Evolutionary conservation across 2,888 invertebrate genomes (phyloP).

Genomic region (Nomada fucata): DNA sequence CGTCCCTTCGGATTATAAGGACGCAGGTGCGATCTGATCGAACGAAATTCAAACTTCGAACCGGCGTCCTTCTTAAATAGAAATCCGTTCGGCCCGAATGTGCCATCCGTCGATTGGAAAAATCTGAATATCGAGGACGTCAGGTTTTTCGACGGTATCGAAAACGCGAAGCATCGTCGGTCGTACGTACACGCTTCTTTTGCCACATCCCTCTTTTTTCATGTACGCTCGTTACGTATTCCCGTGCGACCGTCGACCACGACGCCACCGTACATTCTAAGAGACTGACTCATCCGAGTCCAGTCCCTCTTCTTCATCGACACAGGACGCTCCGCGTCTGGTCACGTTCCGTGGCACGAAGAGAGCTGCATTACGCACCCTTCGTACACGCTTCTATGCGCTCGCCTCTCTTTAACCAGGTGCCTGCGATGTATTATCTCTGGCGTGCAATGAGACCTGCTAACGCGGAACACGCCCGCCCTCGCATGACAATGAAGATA

Average conservation of each 20-base stretch:
- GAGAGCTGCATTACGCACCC: constrained; percentile 77
- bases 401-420: constrained; percentile 65
- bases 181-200: constrained; percentile 49
- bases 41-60: too few species aligned
- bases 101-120: too few species aligned
- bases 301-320: constrained; percentile 75
- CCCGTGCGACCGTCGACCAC: constrained; percentile 65
- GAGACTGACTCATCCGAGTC: constrained; percentile 76
- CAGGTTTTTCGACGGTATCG: constrained; percentile 12
- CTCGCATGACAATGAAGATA: constrained; percentile 49
- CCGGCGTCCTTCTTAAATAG: too few species aligned
- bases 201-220: constrained; percentile 66
- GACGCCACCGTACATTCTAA: constrained; percentile 77
- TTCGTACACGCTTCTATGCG: constrained; percentile 76
- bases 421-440: constrained; percentile 62
- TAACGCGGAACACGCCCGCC: constrained; percentile 56
- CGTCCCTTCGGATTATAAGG: neutral
- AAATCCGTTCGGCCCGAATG: too few species aligned
- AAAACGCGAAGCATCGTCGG: constrained; percentile 46
- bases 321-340: constrained; percentile 77
- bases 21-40: too few species aligned
- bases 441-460: constrained; percentile 59
- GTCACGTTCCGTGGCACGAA: constrained; percentile 75
- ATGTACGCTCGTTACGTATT: constrained; percentile 73
- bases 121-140: neutral